Percentiles rank a stretch among this genome's conserved stretches.
phyloP scores from a whole-genome alignment of 2,797 vertebrate genomes.

The Acropternis orthonyx region DNA sequence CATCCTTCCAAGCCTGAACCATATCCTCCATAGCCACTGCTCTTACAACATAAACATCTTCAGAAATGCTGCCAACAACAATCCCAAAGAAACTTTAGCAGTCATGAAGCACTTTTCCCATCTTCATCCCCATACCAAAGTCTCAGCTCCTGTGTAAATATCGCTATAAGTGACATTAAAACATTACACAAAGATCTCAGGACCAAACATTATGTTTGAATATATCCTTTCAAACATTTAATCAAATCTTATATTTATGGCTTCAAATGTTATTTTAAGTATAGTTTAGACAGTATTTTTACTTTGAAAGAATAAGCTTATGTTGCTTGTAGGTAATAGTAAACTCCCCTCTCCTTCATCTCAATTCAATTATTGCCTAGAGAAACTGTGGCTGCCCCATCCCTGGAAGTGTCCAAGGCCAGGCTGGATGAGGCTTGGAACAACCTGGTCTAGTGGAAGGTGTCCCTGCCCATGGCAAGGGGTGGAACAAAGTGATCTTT shows the following conservation, averaged over 20 bases:
- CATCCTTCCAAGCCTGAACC: background rate
- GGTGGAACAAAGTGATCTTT: background rate
- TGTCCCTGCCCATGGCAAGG: background rate
- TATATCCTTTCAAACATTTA: background rate
- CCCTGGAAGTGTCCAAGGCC: background rate
- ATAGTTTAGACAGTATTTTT: background rate
- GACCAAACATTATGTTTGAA: background rate
- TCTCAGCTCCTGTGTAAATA: background rate
- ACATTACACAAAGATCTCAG: background rate
- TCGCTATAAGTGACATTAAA: rapidly evolving
- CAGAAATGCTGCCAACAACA: background rate
- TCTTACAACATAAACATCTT: background rate
- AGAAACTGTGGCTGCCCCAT: background rate
- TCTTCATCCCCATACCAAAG: background rate
- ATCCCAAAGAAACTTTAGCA: background rate
- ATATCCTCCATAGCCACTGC: rapidly evolving
- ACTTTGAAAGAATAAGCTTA: background rate
- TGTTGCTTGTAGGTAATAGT: background rate
- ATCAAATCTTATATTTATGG: background rate
- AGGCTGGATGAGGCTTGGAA: background rate
- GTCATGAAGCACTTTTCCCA: rapidly evolving
- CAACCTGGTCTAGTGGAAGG: background rate
- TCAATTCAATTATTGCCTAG: background rate
- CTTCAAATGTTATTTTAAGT: background rate
- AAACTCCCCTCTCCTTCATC: background rate